Evolutionary conservation across 35 echinoderm and acorn worm species (phyloP), one percentile per base, ranked within the genome.

Genomic region (Apostichopus californicus): DNA sequence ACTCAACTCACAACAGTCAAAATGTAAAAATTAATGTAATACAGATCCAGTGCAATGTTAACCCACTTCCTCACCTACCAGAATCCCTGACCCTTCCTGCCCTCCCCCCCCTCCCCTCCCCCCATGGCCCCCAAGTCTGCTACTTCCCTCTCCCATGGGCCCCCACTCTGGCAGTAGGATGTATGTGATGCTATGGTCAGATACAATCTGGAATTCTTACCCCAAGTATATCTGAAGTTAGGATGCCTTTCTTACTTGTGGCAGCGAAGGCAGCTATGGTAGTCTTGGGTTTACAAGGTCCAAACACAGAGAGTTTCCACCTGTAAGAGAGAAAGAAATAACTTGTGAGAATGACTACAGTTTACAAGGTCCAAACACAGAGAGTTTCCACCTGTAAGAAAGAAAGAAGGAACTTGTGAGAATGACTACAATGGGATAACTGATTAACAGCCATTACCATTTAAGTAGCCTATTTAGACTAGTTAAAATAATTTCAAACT

Each of bases 321-420:
- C 88, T 90, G 68, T 87, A 2, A 72, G 26, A 90, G 9, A 63
- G 83, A 86, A 9, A 22, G 21, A 15, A 86, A 65, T 0, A 14
- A 86, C 58, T 8, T 86, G 52, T 80, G 64, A 68, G 11, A 4
- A 68, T 68, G 28, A 34, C 28, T 34, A 34, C 1, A 1, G 21
- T 61, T 90, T 73, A 56, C 88, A 90, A 3, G 88, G 88, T n/a
- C 88, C 88, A 90, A 90, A 90, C 18, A 77, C 7, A 18, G 88
- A 90, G 4, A 14, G n/a, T 23, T 90, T 73, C 34, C 73, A 28
- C 28, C 88, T 90, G 68, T 87, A 2, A 72, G 26, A 90, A 54
- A 63, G 83, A 86, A 9, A 22, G 21, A 15, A 86, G 63, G 4
- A 14, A 86, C 58, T 8, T 86, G 52, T 80, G 64, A 68, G 11